Conservation (phyloP, 2,888 invertebrate genomes). For the Oscheius onirici region DNA sequence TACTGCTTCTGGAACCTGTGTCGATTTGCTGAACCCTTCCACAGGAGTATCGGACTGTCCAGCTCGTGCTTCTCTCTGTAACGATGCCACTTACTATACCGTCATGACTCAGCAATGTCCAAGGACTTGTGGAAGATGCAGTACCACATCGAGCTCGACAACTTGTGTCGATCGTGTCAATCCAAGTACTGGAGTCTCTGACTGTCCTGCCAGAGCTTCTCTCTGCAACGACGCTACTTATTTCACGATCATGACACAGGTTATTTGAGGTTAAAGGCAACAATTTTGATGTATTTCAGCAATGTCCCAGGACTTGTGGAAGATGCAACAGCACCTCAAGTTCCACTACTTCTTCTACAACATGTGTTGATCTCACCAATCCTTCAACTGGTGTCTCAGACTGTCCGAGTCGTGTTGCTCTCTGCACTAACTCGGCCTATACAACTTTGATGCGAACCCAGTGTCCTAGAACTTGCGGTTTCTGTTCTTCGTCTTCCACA, state of each 20-base stretch:
- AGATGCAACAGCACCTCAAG: not conserved
- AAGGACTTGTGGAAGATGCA: not conserved
- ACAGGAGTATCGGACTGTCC: constrained; percentile 7
- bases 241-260: not conserved
- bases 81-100: constrained; percentile 9
- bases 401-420: too few species aligned
- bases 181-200: constrained; percentile 1
- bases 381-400: not conserved
- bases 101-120: constrained; percentile 13
- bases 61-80: constrained; percentile 7
- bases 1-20: too few species aligned
- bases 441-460: too few species aligned
- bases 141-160: not conserved
- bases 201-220: constrained; percentile 3
- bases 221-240: not conserved
- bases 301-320: constrained; percentile 3
- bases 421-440: too few species aligned
- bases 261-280: not conserved
- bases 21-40: too few species aligned
- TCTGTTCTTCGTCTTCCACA: not conserved
- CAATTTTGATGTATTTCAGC: not conserved
- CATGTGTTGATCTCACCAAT: not conserved
- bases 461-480: too few species aligned
- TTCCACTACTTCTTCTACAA: not conserved
- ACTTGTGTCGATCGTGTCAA: constrained; percentile 10